Percentiles rank a stretch among this genome's conserved stretches.
phyloP scores from a whole-genome alignment of 2,797 vertebrate genomes.

The Erethizon dorsatum region DNA sequence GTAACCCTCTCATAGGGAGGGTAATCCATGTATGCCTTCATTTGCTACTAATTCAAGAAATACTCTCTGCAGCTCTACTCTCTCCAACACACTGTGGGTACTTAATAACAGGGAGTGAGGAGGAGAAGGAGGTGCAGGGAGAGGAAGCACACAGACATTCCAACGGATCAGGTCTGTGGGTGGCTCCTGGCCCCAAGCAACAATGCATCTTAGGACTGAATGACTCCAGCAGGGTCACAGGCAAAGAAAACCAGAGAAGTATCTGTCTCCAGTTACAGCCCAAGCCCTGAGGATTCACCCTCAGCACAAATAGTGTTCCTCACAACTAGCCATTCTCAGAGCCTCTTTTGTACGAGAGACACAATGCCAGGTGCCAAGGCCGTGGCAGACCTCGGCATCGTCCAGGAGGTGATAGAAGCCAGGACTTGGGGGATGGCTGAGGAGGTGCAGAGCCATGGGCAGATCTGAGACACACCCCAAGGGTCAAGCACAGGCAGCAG shows the following conservation, averaged over 20 bases:
- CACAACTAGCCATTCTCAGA: background rate
- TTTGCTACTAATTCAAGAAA: background rate
- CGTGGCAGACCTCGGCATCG: rapidly evolving
- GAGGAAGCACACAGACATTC: background rate
- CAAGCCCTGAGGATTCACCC: background rate
- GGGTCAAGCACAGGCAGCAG: background rate
- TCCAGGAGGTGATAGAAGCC: rapidly evolving
- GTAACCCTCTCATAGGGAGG: background rate
- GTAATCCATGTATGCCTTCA: background rate
- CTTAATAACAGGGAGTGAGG: background rate
- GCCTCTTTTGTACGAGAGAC: background rate
- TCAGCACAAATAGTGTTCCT: background rate
- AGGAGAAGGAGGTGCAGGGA: background rate
- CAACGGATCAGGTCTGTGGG: background rate
- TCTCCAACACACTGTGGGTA: background rate
- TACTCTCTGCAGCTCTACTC: background rate
- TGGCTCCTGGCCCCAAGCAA: background rate
- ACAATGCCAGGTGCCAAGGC: background rate
- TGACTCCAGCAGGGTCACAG: background rate
- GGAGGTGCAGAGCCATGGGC: background rate
- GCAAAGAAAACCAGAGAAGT: background rate
- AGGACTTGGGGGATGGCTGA: background rate
- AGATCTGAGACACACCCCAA: background rate
- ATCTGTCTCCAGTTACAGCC: background rate
- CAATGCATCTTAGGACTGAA: background rate